Evolutionary conservation across 1,140 invertebrate genomes (phyloP).

Genomic region (Calliphora vicina): DNA sequence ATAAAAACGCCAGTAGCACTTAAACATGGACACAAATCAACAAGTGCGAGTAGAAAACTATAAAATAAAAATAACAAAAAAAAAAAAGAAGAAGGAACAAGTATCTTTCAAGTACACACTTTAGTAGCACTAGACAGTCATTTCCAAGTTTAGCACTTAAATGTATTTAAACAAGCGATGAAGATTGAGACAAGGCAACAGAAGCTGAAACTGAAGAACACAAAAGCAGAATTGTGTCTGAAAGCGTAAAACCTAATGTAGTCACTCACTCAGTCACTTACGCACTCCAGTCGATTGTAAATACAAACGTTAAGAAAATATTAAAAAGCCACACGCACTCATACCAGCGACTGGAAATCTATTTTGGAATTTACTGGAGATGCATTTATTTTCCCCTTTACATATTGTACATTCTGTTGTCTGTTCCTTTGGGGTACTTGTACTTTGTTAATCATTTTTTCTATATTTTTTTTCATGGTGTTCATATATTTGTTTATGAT

Average conservation of each 20-base stretch:
- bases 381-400: not conserved
- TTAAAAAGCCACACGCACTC: not conserved
- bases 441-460: not conserved
- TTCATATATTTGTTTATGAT: constrained; percentile 10
- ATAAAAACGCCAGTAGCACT: constrained; percentile 29
- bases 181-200: not conserved
- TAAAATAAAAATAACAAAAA: not conserved
- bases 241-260: constrained; percentile 29
- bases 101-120: constrained; percentile 24
- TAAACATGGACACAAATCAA: not conserved
- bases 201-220: not conserved
- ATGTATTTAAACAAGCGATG: not conserved
- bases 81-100: not conserved
- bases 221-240: not conserved
- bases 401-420: no score
- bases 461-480: not conserved
- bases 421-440: not conserved
- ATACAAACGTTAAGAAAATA: not conserved
- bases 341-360: not conserved
- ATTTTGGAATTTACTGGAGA: not conserved
- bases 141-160: constrained; percentile 32
- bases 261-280: not conserved
- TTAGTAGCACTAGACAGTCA: constrained; percentile 25
- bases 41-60: not conserved
- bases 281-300: not conserved